These are phyloP conservation scores for Stigmatopora argus DNA, from an alignment of 2,113 vertebrate species.

Conservation along the genomic window DNA sequence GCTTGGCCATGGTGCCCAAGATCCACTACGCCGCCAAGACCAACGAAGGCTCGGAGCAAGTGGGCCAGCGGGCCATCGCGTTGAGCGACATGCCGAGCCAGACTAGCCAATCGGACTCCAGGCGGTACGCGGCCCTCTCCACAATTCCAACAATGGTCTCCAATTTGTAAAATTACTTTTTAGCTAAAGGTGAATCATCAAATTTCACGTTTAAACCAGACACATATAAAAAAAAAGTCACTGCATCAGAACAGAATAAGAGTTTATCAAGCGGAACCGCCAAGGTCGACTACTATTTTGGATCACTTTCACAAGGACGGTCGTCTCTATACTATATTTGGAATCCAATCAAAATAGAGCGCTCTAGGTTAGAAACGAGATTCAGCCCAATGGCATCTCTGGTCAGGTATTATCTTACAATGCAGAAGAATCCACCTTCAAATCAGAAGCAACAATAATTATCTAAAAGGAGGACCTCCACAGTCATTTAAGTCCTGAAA, in stretches of 20 bases:
- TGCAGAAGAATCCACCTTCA: not conserved
- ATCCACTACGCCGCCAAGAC: slow-evolving; percentile 41
- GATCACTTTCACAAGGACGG: not conserved
- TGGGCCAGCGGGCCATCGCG: slow-evolving; percentile 34
- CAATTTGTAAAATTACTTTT: slow-evolving; percentile 11
- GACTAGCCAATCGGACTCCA: slow-evolving; percentile 37
- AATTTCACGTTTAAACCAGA: not conserved
- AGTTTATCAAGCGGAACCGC: no score
- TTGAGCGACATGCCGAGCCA: slow-evolving; percentile 49
- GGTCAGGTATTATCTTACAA: no score
- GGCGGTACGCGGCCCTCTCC: slow-evolving; percentile 22
- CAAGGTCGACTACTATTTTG: no score
- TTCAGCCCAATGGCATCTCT: no score
- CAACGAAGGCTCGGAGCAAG: slow-evolving; percentile 36
- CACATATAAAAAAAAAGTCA: no score
- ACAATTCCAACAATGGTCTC: slow-evolving; percentile 35
- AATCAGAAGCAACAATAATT: not conserved
- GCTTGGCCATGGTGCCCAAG: slow-evolving; percentile 50
- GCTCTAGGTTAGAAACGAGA: not conserved
- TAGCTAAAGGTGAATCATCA: not conserved
- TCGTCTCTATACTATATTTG: not conserved
- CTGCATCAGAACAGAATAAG: no score
- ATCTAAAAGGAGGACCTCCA: no score
- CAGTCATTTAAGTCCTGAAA: no score
- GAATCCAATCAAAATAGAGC: not conserved